Base-by-base conservation (phyloP, 1,140 invertebrate genomes). In the Drosophila guanche region DNA sequence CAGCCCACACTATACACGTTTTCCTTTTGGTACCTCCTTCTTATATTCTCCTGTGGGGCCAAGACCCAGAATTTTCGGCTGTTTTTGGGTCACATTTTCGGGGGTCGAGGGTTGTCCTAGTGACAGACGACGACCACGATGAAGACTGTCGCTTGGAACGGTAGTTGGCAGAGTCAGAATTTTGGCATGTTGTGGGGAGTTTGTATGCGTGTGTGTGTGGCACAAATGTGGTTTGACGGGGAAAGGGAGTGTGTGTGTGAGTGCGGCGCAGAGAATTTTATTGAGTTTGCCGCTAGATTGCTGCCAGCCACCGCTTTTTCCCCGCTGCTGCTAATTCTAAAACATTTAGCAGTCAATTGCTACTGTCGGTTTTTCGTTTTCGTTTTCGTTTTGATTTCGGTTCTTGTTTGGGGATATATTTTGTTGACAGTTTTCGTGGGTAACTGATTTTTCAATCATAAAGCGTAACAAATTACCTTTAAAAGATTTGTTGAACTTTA, bases 11-110 rank as follows among this genome's bases (percentile, higher is more conserved):
- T 8, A 3, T 7, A 8, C 27, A 27, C 27, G 27, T 2, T 29
- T 29, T 29, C 29, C 2, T 3, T 33, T 16, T 47, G 6, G 14
- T 10, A 3, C 20, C 20, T 45, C 4, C 25, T 25, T 37, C 10
- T 37, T 4, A 10, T 12, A 10, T 37, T 10, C 33, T 37, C 0
- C 29, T 10, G 29, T 8, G 8, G 29, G 29, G 29, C 29, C 29
- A 33, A 33, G 29, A 33, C 8, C 33, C 12, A 12, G 33, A 20
- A 40, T 42, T 41, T 42, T 40, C 12, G 25, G n/a, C 29, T 14
- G 7, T 74, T 85, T 78, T 84, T 76, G 73, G 80, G 80, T 84
- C 76, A 86, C 81, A 75, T 56, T 85, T 85, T 66, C 33, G 33
- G 33, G 33, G 8, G 33, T 12, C 4, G 33, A 12, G 71, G 76